phyloP scores from a whole-genome alignment of 2,797 vertebrate species.

The Lophius americanus region DNA sequence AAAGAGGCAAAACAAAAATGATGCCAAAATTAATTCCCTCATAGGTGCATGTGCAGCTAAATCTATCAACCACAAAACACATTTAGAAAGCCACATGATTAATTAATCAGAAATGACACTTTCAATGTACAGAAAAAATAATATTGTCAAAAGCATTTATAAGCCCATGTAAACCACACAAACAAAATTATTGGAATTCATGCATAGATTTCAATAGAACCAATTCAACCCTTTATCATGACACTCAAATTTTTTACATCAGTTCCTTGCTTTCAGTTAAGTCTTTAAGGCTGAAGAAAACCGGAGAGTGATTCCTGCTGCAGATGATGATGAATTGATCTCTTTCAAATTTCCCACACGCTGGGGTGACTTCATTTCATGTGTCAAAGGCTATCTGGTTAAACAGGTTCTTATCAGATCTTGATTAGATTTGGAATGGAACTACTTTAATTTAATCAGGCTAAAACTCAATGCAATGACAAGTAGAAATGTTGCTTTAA shows the following conservation, averaged over 20 bases:
- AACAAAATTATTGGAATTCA: neutral
- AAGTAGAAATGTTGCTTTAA: neutral
- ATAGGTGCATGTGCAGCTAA: neutral
- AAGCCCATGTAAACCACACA: neutral
- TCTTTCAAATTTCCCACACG: neutral
- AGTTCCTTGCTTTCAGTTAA: conserved; percentile 2
- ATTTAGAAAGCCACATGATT: too few relatives aligned
- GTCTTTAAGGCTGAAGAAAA: neutral
- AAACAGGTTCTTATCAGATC: conserved; percentile 20
- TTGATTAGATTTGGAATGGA: conserved; percentile 18
- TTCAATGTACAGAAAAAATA: too few relatives aligned
- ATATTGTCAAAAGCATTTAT: neutral
- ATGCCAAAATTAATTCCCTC: neutral
- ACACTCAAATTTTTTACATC: neutral
- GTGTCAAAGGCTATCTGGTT: conserved; percentile 27
- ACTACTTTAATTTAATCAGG: neutral
- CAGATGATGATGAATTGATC: neutral
- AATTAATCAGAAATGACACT: too few relatives aligned
- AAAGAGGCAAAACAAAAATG: neutral
- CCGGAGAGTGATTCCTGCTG: neutral
- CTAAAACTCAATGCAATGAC: neutral
- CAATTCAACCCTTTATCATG: neutral
- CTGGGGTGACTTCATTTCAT: neutral
- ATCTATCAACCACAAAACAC: neutral
- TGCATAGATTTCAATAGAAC: neutral